Conservation (phyloP, 2,888 invertebrate genomes). For the Deilephila elpenor region DNA sequence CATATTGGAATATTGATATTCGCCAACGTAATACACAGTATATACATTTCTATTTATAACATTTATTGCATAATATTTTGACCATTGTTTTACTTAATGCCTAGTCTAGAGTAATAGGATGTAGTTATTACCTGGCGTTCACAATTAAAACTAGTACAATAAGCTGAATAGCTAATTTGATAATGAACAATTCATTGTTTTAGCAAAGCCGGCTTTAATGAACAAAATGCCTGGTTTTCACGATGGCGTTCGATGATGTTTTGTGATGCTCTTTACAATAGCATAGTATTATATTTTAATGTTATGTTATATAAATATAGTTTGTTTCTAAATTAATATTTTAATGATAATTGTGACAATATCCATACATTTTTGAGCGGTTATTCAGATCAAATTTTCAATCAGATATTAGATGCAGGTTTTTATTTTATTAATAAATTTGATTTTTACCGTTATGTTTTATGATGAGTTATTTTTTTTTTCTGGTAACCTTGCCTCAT, state of each 20-base stretch:
- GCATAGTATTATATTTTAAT: background rate
- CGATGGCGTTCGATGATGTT: background rate
- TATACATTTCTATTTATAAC: background rate
- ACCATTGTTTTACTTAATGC: background rate
- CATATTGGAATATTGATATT: no score
- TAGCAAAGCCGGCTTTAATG: background rate
- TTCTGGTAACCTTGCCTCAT: no score
- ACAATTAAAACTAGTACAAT: conserved; percentile 11
- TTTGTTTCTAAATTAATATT: no score
- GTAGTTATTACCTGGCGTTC: conserved; percentile 13
- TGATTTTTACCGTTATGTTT: no score
- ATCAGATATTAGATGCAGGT: no score
- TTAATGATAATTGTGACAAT: no score
- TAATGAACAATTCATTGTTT: conserved; percentile 22
- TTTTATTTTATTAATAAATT: no score
- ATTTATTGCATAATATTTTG: background rate
- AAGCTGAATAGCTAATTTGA: conserved; percentile 18
- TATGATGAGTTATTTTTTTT: no score
- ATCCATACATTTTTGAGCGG: no score
- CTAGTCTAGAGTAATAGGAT: background rate
- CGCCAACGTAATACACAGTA: no score
- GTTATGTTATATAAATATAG: no score
- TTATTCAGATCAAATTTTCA: no score
- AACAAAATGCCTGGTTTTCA: background rate
- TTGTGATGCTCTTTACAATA: conserved; percentile 4